These are phyloP conservation scores for Leucoraja ocellata DNA, from an alignment of 2,797 vertebrate genomes.

Conservation along the genomic window DNA sequence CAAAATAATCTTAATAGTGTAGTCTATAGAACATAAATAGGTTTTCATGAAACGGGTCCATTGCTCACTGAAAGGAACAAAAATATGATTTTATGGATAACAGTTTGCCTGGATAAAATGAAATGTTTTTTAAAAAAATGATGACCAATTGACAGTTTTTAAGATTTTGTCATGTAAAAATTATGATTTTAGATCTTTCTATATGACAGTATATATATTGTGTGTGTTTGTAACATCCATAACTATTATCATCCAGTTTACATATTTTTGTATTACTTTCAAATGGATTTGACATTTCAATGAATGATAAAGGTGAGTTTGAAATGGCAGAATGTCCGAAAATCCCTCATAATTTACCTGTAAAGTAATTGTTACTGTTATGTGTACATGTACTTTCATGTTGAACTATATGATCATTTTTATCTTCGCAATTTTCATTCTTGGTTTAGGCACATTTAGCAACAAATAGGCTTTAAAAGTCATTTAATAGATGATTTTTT, in stretches of 20 bases:
- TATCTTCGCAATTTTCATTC: neutral
- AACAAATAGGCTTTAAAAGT: neutral
- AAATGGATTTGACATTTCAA: neutral
- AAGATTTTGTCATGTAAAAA: neutral
- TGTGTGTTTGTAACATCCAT: neutral
- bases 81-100: neutral
- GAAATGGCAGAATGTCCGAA: neutral
- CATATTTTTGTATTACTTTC: neutral
- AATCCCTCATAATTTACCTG: neutral
- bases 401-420: neutral
- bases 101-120: neutral
- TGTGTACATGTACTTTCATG: neutral
- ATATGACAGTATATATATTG: neutral
- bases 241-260: neutral
- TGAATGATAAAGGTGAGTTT: neutral
- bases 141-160: neutral
- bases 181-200: neutral
- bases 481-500: neutral
- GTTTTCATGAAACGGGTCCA: neutral
- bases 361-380: neutral
- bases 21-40: neutral
- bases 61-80: neutral
- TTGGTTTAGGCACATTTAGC: neutral
- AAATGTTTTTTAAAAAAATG: neutral
- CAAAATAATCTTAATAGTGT: neutral